Base-by-base conservation (phyloP, 2,797 vertebrate species). In the Danio jaintianensis region DNA sequence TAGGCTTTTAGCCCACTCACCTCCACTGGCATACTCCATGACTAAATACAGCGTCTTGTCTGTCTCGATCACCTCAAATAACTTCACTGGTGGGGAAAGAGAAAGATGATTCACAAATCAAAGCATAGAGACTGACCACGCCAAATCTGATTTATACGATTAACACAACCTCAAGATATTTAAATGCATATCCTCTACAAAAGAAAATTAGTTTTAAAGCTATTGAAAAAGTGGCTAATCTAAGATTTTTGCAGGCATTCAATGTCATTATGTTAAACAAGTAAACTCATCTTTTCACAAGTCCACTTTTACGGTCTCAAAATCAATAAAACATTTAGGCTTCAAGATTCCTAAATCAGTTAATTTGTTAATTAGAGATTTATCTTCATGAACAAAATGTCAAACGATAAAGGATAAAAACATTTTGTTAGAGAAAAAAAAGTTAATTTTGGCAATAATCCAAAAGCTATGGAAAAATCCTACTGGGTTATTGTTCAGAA, bases 41-140 rank as follows among this genome's bases (percentile, higher is more conserved):
- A 98, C 95, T 83, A 98, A 93, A 90, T 98, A 98, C 87, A 98
- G 93, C 0, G 96, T 97, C 92, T 97, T 97, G 88, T 97, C 96
- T 0, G 96, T 98, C 90, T 98, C 96, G 7, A 98, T 97, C 90
- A 98, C 97, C 92, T 98, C 96, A 83, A 98, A 98, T 87, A 98
- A 95, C 88, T 98, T 98, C 89, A 98, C 97, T 96, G 88, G 20
- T 86, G 67, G 48, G 8, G 15, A 52, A 40, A 58, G 76, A 68
- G 12, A 69, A 16, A 18, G 53, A 74, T 74, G 13, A 72, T 63
- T n/a, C 10, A 81, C 69, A 79, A 72, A 76, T 79, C 52, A 70
- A 79, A 80, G 67, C 29, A 79, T 63, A 79, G 4, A 13, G 82
- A 36, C 55, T 48, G 12, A n/a, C 59, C 18, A 45, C 40, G 45